A percentile compares a stretch with the other conserved stretches of the same genome.
Conservation (phyloP, 2,888 invertebrate species). For the Pherbina coryleti region DNA sequence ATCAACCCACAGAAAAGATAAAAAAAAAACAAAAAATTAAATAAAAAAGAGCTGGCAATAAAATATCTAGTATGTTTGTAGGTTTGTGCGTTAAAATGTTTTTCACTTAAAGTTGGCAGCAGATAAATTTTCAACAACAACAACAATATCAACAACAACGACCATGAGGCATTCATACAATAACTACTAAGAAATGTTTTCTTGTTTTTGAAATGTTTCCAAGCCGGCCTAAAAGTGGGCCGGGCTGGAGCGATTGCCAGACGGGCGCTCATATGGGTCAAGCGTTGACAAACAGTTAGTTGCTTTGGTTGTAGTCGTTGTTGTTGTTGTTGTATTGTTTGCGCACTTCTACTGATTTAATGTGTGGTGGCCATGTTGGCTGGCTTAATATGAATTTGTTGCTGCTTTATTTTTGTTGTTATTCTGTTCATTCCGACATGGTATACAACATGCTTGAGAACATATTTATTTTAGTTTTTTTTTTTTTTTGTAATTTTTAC, state of each 20-base stretch:
- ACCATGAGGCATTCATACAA: not conserved
- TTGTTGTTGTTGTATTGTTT: too few relatives aligned
- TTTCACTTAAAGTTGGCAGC: conserved; percentile 34
- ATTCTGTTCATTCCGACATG: not conserved
- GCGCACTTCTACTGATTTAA: too few relatives aligned
- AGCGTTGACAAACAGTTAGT: too few relatives aligned
- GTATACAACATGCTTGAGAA: too few relatives aligned
- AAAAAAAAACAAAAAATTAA: too few relatives aligned
- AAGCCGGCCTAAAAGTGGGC: too few relatives aligned
- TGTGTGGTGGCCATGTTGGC: too few relatives aligned
- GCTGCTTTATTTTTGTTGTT: not conserved
- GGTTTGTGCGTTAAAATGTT: conserved; percentile 30
- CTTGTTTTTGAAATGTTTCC: not conserved
- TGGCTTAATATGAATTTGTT: too few relatives aligned
- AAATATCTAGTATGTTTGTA: not conserved
- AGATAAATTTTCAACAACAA: conserved; percentile 30
- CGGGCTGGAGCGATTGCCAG: too few relatives aligned
- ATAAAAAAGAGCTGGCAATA: not conserved
- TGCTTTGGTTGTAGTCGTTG: too few relatives aligned
- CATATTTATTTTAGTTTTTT: not conserved
- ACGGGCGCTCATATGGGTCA: too few relatives aligned
- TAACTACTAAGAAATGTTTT: not conserved
- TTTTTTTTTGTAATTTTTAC: not conserved
- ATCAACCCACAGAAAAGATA: too few relatives aligned
- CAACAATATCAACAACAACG: not conserved